Conservation (phyloP, 2,113 vertebrate species). For the Alouatta palliata region DNA sequence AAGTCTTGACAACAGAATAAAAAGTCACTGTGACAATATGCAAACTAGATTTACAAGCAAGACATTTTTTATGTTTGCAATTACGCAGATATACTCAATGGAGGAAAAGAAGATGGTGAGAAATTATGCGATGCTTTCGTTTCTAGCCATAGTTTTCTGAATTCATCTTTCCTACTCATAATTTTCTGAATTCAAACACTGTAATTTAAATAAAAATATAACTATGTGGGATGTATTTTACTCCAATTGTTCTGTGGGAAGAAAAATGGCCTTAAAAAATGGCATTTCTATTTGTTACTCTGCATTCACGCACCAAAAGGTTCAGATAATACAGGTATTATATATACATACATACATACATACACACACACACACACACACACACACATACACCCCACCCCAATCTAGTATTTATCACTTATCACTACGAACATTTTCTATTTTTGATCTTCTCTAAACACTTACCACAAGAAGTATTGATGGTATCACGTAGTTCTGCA, state of each 20-base stretch:
- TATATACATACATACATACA: not conserved
- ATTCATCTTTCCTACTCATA: not conserved
- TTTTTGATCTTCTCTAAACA: not conserved
- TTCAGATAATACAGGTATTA: not conserved
- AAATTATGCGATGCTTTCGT: not conserved
- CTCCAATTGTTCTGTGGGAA: not conserved
- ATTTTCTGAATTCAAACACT: not conserved
- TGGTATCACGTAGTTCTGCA: slow-evolving; percentile 95
- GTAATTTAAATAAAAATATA: not conserved
- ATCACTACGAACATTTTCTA: not conserved
- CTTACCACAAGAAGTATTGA: slow-evolving; percentile 98
- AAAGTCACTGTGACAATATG: not conserved
- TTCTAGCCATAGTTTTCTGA: not conserved
- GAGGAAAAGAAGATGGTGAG: not conserved
- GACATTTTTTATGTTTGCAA: not conserved
- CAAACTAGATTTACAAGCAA: not conserved
- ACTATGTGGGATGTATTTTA: not conserved
- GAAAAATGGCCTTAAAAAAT: not conserved
- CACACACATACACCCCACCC: not conserved
- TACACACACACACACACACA: not conserved
- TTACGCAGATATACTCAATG: not conserved
- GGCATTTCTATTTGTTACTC: not conserved
- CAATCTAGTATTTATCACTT: not conserved
- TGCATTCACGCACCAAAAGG: not conserved
- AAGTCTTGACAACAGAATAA: not conserved